Evolutionary conservation across 2,113 vertebrate genomes (phyloP).

Genomic region (Casuarius casuarius): DNA sequence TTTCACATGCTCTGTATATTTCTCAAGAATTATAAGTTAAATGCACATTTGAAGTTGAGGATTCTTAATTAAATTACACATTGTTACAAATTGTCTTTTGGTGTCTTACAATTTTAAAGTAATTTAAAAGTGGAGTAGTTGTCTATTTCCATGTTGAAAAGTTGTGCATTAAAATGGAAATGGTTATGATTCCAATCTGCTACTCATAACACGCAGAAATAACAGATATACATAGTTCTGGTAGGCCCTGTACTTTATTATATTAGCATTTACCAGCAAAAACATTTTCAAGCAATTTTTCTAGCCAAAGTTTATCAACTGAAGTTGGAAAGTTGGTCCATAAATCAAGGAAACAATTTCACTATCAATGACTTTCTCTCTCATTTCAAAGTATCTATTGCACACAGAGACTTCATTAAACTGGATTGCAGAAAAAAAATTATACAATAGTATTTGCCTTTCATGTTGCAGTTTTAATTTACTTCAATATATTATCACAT

Average conservation of each 20-base stretch:
- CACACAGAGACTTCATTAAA: slow-evolving; percentile 26
- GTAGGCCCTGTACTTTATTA: not conserved
- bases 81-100: not conserved
- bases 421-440: not conserved
- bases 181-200: not conserved
- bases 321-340: not conserved
- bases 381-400: not conserved
- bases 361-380: not conserved
- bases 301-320: not conserved
- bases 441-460: not conserved
- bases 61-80: slow-evolving; percentile 1
- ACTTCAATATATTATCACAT: not conserved
- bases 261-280: slow-evolving; percentile 13
- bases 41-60: not conserved
- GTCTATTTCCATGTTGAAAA: not conserved
- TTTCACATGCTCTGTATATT: not conserved
- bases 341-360: slow-evolving; percentile 40
- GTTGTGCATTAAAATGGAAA: slow-evolving; percentile 32
- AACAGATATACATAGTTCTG: not conserved
- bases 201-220: slow-evolving; percentile 14
- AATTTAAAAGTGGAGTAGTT: not conserved
- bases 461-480: slow-evolving; percentile 15
- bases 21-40: not conserved
- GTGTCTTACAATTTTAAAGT: not conserved
- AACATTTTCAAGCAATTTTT: slow-evolving; percentile 12